Conservation (phyloP, 2,888 invertebrate species). For the Operophtera brumata region DNA sequence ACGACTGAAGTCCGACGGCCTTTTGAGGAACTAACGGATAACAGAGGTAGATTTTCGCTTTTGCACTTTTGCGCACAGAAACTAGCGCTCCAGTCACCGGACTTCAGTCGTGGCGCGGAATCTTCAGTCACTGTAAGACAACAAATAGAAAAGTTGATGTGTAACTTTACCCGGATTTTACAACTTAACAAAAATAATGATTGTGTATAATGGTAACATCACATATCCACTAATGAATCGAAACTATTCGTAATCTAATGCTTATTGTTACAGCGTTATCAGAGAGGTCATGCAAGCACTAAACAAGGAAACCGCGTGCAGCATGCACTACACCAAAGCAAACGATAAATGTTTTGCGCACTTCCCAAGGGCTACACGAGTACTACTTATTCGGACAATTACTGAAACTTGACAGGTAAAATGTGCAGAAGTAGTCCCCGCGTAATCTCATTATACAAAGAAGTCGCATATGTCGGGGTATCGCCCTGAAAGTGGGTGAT, state of each 20-base stretch:
- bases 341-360: conserved; percentile 12
- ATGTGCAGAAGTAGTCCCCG: neutral
- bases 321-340: conserved; percentile 29
- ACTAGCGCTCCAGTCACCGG: no score
- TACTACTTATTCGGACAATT: neutral
- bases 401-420: neutral
- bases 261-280: conserved; percentile 21
- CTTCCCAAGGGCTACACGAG: neutral
- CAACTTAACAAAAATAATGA: no score
- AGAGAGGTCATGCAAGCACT: conserved; percentile 33
- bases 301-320: conserved; percentile 35
- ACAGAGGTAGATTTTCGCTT: no score
- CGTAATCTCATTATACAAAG: no score
- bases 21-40: no score
- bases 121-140: neutral
- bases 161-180: neutral
- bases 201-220: neutral
- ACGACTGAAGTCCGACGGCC: no score
- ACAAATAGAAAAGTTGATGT: neutral
- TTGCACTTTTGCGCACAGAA: no score
- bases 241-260: conserved; percentile 8
- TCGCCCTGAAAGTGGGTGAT: neutral
- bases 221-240: neutral
- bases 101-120: no score
- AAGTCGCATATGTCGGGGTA: neutral